phyloP scores from a whole-genome alignment of 2,797 vertebrate genomes.

The Sebastes umbrosus region DNA sequence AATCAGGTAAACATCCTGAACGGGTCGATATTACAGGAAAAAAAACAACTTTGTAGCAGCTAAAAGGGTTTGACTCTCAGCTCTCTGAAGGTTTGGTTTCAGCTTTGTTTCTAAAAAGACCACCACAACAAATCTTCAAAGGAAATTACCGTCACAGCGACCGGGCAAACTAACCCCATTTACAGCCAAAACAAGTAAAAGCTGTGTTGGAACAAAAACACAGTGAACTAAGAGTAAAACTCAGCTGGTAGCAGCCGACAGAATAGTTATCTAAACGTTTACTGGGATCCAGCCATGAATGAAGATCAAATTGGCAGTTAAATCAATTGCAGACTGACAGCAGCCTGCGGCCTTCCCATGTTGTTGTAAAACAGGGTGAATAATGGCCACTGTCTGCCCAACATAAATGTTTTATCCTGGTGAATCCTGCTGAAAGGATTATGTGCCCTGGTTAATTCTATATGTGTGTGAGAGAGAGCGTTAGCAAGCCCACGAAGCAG shows the following conservation, averaged over 20 bases:
- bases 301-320: constrained; percentile 34
- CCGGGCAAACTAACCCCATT: constrained; percentile 11
- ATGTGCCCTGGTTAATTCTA: background rate
- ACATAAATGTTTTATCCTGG: constrained; percentile 35
- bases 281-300: constrained; percentile 35
- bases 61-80: constrained; percentile 20
- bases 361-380: constrained; percentile 33
- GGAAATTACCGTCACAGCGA: constrained; percentile 4
- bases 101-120: constrained; percentile 13
- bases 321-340: constrained; percentile 37
- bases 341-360: constrained; percentile 28
- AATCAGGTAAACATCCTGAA: constrained; percentile 66
- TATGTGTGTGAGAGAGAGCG: background rate
- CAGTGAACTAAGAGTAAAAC: background rate
- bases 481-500: background rate
- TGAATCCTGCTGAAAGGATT: constrained; percentile 19
- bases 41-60: background rate
- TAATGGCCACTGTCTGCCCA: constrained; percentile 22
- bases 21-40: constrained; percentile 50
- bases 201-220: constrained; percentile 9
- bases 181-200: background rate
- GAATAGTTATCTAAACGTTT: constrained; percentile 22
- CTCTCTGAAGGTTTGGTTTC: constrained; percentile 11
- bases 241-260: background rate
- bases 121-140: constrained; percentile 10